Evolutionary conservation across 2,113 vertebrate species (phyloP).

Genomic region (Piaya cayana): DNA sequence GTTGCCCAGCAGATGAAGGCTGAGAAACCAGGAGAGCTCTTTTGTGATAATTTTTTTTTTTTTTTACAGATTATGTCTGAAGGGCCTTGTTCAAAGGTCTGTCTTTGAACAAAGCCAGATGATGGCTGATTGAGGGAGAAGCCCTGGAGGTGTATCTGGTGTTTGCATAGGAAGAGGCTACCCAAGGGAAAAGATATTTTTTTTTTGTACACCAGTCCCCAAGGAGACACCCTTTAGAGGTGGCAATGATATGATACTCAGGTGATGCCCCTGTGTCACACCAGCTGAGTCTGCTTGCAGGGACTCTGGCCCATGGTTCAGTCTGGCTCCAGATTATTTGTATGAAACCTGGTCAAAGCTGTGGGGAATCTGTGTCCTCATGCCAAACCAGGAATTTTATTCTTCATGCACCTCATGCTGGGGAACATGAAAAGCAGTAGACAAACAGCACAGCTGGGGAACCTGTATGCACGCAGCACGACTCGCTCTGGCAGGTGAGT

Average conservation of each 20-base stretch:
- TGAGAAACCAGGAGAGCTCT: not conserved
- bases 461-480: not conserved
- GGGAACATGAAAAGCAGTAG: not conserved
- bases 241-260: not conserved
- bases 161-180: not conserved
- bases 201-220: not conserved
- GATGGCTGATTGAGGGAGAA: not conserved
- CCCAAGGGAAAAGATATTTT: not conserved
- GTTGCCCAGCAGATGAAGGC: not conserved
- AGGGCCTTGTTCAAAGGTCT: not conserved
- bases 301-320: not conserved
- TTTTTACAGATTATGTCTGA: not conserved
- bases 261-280: not conserved
- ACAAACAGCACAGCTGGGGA: rapidly evolving
- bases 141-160: not conserved
- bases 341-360: not conserved
- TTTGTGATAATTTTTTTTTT: not conserved
- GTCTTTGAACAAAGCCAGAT: not conserved
- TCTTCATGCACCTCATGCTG: not conserved
- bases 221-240: not conserved
- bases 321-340: not conserved
- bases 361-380: not conserved
- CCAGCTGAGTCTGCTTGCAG: not conserved
- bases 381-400: not conserved
- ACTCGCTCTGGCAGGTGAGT: not conserved